These are phyloP conservation scores for Macrostomum lignano DNA, from an alignment of 1,140 invertebrate genomes.

Conservation along the genomic window DNA sequence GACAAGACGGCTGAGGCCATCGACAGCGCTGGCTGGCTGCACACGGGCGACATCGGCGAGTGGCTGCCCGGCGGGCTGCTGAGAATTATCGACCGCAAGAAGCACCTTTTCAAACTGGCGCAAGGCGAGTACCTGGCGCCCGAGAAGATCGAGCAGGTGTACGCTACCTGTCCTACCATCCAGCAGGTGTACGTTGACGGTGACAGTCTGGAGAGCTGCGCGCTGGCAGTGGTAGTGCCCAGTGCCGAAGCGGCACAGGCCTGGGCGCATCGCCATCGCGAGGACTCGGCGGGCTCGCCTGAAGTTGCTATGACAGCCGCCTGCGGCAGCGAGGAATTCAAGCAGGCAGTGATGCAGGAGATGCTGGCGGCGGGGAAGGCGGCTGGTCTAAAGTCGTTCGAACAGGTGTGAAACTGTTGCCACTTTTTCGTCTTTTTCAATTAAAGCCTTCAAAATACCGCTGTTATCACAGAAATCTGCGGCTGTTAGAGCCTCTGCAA, in stretches of 20 bases:
- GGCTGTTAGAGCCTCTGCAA: no score
- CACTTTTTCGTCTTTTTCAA: no score
- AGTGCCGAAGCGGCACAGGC: slow-evolving; percentile 11
- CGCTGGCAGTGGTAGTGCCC: slow-evolving; percentile 12
- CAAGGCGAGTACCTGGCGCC: slow-evolving; percentile 95
- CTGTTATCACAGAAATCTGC: no score
- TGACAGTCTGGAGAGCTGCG: slow-evolving; percentile 48
- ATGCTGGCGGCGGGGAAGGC: no score
- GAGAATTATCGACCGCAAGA: slow-evolving; percentile 78
- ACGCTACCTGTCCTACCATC: slow-evolving; percentile 60
- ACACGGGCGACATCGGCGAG: slow-evolving; percentile 28
- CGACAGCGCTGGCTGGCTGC: slow-evolving; percentile 29
- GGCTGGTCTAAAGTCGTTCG: no score
- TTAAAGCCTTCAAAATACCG: no score
- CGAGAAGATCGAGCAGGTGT: slow-evolving; percentile 93
- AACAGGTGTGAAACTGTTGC: no score
- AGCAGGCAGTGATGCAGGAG: no score
- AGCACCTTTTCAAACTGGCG: slow-evolving; percentile 82
- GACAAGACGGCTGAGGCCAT: slow-evolving; percentile 27
- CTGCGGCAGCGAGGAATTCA: no score
- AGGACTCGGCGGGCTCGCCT: no score
- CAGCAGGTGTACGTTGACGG: slow-evolving; percentile 82
- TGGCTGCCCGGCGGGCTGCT: slow-evolving; percentile 51
- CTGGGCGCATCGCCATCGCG: no score
- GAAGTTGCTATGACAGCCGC: no score